Evolutionary conservation across 2,888 invertebrate genomes (phyloP), one percentile per base, ranked within the genome.

Genomic region (Iselma pallidipennis): DNA sequence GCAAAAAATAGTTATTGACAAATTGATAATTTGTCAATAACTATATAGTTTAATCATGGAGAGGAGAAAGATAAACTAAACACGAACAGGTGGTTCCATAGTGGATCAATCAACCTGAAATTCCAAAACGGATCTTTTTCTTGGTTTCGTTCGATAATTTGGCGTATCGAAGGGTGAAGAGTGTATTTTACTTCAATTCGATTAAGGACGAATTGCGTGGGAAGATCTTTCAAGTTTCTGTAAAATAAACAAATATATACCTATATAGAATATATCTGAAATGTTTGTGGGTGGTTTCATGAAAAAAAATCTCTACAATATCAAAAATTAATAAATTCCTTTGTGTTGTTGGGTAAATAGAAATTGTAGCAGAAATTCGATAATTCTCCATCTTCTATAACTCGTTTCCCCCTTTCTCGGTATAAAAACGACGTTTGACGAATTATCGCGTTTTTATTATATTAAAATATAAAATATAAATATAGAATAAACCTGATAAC

Each of bases 141-240:
- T 16, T 16, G 16, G 37, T 37, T 37, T 37, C 2, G 9, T 37
- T 37, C 37, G 16, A 16, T 37, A 37, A 37, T 37, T 37, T 37
- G 9, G 37, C 37, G 37, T 37, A 37, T 37, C 37, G 37, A 2
- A 16, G 37, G 37, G 19, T 37, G 1, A 16, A 37, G 9, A 16
- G 16, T 7, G 16, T 37, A 37, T 37, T 16, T 6, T 16, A 37
- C 37, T 7, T 16, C 37, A 16, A 16, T 55, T 55, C 55, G 59
- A 55, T 59, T 55, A 49, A 55, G 49, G 45, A 49, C 31, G 31
- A 59, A 54, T 49, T 59, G 59, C 59, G 59, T 59, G 59, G 59
- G 59, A 59, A 59, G 59, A 49, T 48, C 31, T 25, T 42, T 42
- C 37, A 54, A 54, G 33, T 21, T 28, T 29, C 19, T 53, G 21